Evolutionary conservation across 1,140 invertebrate species (phyloP).

Genomic region (Phortica variegata): DNA sequence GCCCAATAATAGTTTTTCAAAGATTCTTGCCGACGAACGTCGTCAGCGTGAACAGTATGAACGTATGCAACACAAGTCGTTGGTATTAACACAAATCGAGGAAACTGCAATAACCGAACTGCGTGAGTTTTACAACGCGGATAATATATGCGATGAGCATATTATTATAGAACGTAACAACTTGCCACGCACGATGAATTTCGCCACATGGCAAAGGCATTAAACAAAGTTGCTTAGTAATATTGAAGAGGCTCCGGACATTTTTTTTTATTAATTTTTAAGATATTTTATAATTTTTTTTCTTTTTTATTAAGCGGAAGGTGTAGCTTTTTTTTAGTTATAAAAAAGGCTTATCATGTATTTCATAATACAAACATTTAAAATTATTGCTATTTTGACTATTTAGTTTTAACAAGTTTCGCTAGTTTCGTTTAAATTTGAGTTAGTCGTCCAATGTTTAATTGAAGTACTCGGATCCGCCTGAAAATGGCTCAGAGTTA

Average conservation of each 20-base stretch:
- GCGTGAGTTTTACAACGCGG: conserved; percentile 62
- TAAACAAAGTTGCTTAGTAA: conserved; percentile 17
- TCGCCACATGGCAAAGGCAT: conserved; percentile 44
- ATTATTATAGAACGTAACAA: conserved; percentile 62
- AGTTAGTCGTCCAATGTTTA: too few species aligned
- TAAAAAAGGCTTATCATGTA: conserved; percentile 1
- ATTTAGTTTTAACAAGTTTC: too few species aligned
- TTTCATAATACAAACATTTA: not conserved
- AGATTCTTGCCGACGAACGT: conserved; percentile 61
- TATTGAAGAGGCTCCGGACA: not conserved
- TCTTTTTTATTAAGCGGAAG: conserved; percentile 1
- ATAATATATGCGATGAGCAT: conserved; percentile 62
- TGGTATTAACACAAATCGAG: conserved; percentile 68
- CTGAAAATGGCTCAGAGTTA: conserved; percentile 35
- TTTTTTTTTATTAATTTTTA: too few species aligned
- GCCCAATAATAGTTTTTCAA: conserved; percentile 49
- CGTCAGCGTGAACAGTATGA: conserved; percentile 59
- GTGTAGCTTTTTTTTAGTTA: not conserved
- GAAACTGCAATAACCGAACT: conserved; percentile 70
- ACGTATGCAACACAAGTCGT: conserved; percentile 61
- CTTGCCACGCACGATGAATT: conserved; percentile 39
- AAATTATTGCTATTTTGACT: not conserved
- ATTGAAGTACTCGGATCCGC: conserved; percentile 46
- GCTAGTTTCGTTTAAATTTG: too few species aligned
- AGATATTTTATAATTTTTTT: conserved; percentile 1